Conservation (phyloP, 2,888 invertebrate species). For the Dioctria rufipes region DNA sequence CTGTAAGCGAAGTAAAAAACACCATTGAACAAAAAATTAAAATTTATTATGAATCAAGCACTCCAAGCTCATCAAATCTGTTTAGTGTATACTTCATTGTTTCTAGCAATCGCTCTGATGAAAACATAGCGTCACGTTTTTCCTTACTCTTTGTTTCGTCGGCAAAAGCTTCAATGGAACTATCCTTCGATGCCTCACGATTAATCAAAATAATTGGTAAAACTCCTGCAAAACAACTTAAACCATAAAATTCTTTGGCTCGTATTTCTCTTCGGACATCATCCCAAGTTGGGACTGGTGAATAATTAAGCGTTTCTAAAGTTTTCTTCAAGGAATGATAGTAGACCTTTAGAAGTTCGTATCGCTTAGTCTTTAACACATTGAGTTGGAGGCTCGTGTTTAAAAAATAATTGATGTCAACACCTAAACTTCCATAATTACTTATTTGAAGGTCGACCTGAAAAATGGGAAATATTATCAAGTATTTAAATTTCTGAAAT, state of each 20-base stretch:
- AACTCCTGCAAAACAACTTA: conserved; percentile 59
- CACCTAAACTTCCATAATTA: conserved; percentile 59
- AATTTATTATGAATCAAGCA: conserved; percentile 63
- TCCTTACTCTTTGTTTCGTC: conserved; percentile 59
- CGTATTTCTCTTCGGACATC: conserved; percentile 57
- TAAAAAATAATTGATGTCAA: conserved; percentile 61
- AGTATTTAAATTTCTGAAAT: neutral
- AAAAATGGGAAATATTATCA: neutral
- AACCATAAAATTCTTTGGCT: conserved; percentile 60
- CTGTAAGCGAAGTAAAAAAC: neutral
- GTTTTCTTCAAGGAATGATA: conserved; percentile 57
- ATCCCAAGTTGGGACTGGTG: conserved; percentile 58
- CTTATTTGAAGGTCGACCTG: conserved; percentile 61
- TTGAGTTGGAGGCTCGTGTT: conserved; percentile 59
- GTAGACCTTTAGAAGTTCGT: conserved; percentile 56
- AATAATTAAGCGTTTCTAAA: conserved; percentile 60
- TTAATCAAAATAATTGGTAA: conserved; percentile 60
- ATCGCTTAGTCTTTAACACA: conserved; percentile 56
- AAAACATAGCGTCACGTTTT: conserved; percentile 68
- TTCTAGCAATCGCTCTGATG: conserved; percentile 67
- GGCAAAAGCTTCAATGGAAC: conserved; percentile 55
- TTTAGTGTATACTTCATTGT: conserved; percentile 66
- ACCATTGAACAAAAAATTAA: neutral
- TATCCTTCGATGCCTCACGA: conserved; percentile 56
- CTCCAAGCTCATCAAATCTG: conserved; percentile 67